Base-by-base conservation (phyloP, 2,888 invertebrate species). In the Cephonodes hylas region DNA sequence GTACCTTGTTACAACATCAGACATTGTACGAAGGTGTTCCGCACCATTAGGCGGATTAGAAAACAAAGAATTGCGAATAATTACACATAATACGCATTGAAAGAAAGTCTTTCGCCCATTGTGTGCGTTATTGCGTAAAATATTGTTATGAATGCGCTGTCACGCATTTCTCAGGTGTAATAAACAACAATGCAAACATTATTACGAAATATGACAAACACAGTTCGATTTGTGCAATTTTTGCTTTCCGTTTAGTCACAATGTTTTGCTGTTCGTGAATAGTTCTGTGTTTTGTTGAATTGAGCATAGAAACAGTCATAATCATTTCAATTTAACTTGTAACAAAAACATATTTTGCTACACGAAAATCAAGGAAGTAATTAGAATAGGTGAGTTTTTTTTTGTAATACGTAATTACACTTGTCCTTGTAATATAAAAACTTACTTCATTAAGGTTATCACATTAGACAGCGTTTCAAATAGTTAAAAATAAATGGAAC, bases 41-140 rank as follows among this genome's bases (percentile, higher is more conserved):
- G 84, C 79, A 57, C 81, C 84, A 89, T 91, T 86, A 86, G 70
- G 64, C 76, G 66, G 78, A 79, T 88, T 85, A 83, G 79, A 72
- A 86, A 84, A 89, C 86, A 89, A 89, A 79, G 78, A 76, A 74
- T 71, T 56, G 69, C 68, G 73, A 81, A 88, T 89, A 85, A 90
- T 90, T 88, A 84, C 88, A 89, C 88, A 84, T 89, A 80, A 72
- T 69, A 63, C 58, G 66, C 77, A 77, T 79, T 72, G 67, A 76
- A 76, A 89, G 91, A 91, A 91, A 91, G 91, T 86, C 89, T 91
- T 91, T 92, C 90, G 73, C 82, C 74, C 63, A 75, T 87, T 86
- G 87, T 89, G 78, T 69, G 67, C 68, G 68, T 72, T 77, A 79
- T 83, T 79, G 81, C 77, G 80, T 84, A 87, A 86, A 81, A 79